Conservation (phyloP, 37 sponge, comb jelly and placozoan genomes). For the Beroe forskalii region DNA sequence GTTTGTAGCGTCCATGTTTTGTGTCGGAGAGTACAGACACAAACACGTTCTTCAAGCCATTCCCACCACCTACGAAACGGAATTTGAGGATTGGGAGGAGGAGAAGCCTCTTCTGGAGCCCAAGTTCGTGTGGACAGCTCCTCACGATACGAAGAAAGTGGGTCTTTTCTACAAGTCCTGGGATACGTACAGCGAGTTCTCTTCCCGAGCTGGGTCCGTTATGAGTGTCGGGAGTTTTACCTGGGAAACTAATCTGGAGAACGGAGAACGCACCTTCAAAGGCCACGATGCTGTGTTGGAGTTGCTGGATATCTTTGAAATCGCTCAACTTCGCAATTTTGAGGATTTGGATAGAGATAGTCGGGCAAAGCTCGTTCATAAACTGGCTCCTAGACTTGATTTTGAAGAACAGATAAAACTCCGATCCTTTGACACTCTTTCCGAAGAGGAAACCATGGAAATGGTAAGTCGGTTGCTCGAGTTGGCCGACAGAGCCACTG, state of each 20-base stretch:
- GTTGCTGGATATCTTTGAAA: constrained; percentile 18
- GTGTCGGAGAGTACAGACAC: constrained; percentile 45
- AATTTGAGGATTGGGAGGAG: constrained; percentile 51
- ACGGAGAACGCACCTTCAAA: constrained; percentile 5
- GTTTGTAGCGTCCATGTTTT: constrained; percentile 41
- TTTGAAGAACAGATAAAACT: constrained; percentile 45
- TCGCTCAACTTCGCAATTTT: constrained; percentile 10
- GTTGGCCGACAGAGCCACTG: neutral
- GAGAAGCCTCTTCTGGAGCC: constrained; percentile 35
- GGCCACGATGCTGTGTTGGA: constrained; percentile 45
- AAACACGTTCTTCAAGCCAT: constrained; percentile 49
- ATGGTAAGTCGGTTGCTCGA: neutral
- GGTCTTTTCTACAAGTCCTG: constrained; percentile 48
- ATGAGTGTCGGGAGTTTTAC: constrained; percentile 49
- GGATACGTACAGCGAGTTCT: constrained; percentile 56
- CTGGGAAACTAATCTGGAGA: neutral
- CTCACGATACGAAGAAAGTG: constrained; percentile 38
- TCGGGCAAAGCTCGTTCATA: neutral
- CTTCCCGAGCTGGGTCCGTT: constrained; percentile 32
- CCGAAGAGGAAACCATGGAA: constrained; percentile 30
- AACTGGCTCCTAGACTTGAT: neutral
- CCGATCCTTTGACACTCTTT: constrained; percentile 4
- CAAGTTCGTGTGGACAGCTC: constrained; percentile 34
- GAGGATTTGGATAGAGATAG: constrained; percentile 9
- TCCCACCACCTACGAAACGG: constrained; percentile 42